Conservation (phyloP, 2,888 invertebrate genomes). For the Cephonodes hylas region DNA sequence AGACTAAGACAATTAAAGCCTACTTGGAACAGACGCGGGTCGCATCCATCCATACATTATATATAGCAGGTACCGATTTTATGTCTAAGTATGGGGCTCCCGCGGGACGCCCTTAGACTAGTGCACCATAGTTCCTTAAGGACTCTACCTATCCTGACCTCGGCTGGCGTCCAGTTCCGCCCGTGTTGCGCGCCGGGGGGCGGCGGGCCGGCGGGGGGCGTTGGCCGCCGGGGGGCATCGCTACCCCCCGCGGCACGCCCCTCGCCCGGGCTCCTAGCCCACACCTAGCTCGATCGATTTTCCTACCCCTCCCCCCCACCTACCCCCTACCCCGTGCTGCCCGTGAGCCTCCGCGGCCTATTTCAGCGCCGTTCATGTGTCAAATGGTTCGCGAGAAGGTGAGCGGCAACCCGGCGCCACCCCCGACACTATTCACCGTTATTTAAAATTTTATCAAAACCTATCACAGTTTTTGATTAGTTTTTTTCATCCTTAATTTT, state of each 20-base stretch:
- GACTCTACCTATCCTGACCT: slow-evolving; percentile 40
- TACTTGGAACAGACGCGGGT: slow-evolving; percentile 78
- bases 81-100: slow-evolving; percentile 61
- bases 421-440: slow-evolving; percentile 37
- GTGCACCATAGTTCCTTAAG: slow-evolving; percentile 73
- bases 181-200: slow-evolving; percentile 29
- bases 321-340: no score
- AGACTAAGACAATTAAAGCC: slow-evolving; percentile 80
- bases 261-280: slow-evolving; percentile 33
- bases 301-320: slow-evolving; percentile 45
- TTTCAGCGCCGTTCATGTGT: slow-evolving; percentile 29
- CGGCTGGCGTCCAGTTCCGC: slow-evolving; percentile 24
- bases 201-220: slow-evolving; percentile 26
- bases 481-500: slow-evolving; percentile 77
- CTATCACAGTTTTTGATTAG: slow-evolving; percentile 82
- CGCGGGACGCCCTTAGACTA: slow-evolving; percentile 65
- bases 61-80: slow-evolving; percentile 77
- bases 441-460: slow-evolving; percentile 81
- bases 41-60: slow-evolving; percentile 80
- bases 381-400: slow-evolving; percentile 40
- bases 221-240: slow-evolving; percentile 26
- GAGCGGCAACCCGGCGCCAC: slow-evolving; percentile 21
- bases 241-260: slow-evolving; percentile 12
- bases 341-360: slow-evolving; percentile 23
- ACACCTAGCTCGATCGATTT: slow-evolving; percentile 61